Percentiles rank a stretch among this genome's conserved stretches.
Evolutionary conservation across 2,113 vertebrate genomes (phyloP).

Genomic region (Channa argus): DNA sequence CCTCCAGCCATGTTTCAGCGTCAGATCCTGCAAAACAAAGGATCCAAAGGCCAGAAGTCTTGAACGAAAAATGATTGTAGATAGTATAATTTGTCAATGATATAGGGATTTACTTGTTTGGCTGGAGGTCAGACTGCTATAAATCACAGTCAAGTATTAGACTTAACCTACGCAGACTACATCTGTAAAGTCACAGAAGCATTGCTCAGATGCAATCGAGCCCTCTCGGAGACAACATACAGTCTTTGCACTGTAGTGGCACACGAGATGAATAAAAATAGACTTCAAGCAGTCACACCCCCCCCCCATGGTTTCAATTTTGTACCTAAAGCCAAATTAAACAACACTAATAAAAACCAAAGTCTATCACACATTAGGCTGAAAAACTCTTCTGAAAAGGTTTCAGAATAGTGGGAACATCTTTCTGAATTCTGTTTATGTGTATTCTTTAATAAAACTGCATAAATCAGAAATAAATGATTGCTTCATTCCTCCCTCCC

Average conservation of each 20-base stretch:
- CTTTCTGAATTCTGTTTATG: neutral
- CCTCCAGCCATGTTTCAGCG: conserved; percentile 97
- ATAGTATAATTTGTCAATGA: neutral
- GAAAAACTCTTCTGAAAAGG: neutral
- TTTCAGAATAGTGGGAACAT: neutral
- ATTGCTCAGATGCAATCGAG: neutral
- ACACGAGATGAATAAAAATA: conserved; percentile 2
- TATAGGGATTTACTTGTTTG: neutral
- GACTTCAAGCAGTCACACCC: neutral
- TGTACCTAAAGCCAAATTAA: neutral
- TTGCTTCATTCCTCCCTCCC: neutral
- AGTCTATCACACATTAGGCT: neutral
- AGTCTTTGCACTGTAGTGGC: neutral
- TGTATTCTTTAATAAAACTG: conserved; percentile 6
- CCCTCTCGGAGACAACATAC: neutral
- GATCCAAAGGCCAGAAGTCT: neutral
- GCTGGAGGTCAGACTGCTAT: neutral
- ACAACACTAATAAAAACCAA: conserved; percentile 4
- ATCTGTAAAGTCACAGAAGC: neutral
- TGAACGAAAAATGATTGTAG: neutral
- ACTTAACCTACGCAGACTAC: no score
- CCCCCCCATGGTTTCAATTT: neutral
- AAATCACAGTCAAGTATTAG: neutral
- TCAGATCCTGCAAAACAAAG: conserved; percentile 88
- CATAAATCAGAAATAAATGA: neutral